Percentiles rank a stretch among this genome's conserved stretches.
Conservation (phyloP, 2,797 vertebrate species). For the Orientallactaga sibirica region DNA sequence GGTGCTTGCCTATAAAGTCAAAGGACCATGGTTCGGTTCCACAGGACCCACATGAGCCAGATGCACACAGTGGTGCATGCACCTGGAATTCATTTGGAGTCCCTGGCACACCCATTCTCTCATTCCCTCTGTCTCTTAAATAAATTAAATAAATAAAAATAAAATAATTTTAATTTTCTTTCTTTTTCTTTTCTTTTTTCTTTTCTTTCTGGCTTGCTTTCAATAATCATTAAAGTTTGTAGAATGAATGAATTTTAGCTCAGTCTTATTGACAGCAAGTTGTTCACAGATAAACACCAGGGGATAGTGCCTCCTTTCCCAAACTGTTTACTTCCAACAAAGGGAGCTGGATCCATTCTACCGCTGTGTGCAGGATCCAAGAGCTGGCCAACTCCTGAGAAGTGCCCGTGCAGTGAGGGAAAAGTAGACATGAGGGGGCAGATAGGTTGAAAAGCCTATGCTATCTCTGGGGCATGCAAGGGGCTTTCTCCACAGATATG, state of each 20-base stretch:
- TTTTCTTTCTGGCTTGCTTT: not conserved
- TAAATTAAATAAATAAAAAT: too few species aligned
- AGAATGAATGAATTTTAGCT: not conserved
- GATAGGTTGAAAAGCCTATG: not conserved
- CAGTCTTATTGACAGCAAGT: not conserved
- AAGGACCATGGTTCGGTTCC: too few species aligned
- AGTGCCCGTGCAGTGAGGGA: not conserved
- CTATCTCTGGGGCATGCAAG: not conserved
- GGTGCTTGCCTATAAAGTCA: too few species aligned
- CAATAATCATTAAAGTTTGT: slow-evolving; percentile 15
- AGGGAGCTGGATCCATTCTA: not conserved
- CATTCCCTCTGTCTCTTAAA: too few species aligned
- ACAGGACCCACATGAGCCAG: too few species aligned
- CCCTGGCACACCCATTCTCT: too few species aligned
- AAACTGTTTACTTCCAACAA: not conserved
- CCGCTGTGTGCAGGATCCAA: not conserved
- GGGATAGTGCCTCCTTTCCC: not conserved
- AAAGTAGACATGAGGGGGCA: not conserved
- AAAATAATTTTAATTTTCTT: too few species aligned
- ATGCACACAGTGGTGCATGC: too few species aligned
- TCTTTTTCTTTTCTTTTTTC: too few species aligned
- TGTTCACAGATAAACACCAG: not conserved
- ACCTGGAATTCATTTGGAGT: too few species aligned
- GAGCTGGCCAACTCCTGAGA: not conserved
- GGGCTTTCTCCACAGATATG: not conserved